Percentiles rank a stretch among this genome's conserved stretches.
Evolutionary conservation across 2,797 vertebrate species (phyloP).

Genomic region (Erethizon dorsatum): DNA sequence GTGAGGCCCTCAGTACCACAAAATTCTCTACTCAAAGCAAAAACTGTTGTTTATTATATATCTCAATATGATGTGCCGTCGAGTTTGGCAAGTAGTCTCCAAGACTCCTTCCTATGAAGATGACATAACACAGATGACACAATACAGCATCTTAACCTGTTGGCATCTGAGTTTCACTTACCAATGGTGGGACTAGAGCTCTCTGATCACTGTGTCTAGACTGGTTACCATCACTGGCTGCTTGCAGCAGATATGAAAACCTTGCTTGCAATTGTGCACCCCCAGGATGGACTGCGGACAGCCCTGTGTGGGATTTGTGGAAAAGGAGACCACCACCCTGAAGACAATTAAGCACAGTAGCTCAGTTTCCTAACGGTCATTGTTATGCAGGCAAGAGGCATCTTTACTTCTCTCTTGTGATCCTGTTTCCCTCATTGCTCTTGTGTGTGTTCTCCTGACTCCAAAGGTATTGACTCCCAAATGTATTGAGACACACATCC

Average conservation of each 20-base stretch:
- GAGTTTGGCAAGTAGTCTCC: conserved; percentile 31
- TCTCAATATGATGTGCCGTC: neutral
- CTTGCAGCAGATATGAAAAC: neutral
- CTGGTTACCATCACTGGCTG: conserved; percentile 12
- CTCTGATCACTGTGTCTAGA: neutral
- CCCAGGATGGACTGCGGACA: neutral
- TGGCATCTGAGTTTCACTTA: conserved; percentile 32
- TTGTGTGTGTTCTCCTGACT: neutral
- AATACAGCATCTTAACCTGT: neutral
- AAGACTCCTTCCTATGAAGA: neutral
- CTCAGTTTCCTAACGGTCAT: neutral
- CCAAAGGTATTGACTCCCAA: neutral
- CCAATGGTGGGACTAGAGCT: neutral
- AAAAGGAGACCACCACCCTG: neutral
- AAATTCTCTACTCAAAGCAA: neutral
- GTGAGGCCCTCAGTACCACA: neutral
- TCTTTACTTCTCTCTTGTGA: conserved; percentile 27
- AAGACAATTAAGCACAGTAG: neutral
- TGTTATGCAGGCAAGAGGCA: neutral
- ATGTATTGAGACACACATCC: neutral
- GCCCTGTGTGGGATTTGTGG: neutral
- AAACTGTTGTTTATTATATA: neutral
- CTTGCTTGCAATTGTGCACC: neutral
- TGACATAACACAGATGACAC: neutral
- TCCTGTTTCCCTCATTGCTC: conserved; percentile 14